Evolutionary conservation across 2,888 invertebrate genomes (phyloP).

Genomic region (Melieria picta): DNA sequence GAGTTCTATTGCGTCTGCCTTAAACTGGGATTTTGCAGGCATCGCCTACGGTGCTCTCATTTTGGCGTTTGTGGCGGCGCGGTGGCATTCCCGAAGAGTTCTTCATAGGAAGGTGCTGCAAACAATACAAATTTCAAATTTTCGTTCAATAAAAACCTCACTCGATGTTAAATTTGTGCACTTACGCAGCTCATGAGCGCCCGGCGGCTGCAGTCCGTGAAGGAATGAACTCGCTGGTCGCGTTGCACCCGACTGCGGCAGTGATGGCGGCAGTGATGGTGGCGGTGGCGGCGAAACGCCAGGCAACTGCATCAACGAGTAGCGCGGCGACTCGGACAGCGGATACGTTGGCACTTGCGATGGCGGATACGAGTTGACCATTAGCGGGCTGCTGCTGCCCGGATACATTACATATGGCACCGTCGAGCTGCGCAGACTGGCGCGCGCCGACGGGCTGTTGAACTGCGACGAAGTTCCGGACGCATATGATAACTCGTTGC

Average conservation of each 20-base stretch:
- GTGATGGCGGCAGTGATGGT: conserved; percentile 9
- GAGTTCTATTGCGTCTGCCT: conserved; percentile 5
- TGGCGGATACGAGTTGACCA: conserved; percentile 64
- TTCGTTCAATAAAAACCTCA: not conserved
- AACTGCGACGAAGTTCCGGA: conserved; percentile 56
- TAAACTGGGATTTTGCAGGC: conserved; percentile 16
- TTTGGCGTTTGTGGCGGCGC: conserved; percentile 55
- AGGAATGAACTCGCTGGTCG: conserved; percentile 37
- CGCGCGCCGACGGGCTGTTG: conserved; percentile 55
- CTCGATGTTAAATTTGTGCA: conserved; percentile 14
- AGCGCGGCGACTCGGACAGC: conserved; percentile 54
- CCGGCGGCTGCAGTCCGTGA: conserved; percentile 39
- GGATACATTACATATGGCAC: conserved; percentile 61
- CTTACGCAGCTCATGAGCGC: conserved; percentile 58
- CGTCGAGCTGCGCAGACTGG: conserved; percentile 55
- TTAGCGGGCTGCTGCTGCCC: conserved; percentile 58
- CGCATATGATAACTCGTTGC: conserved; percentile 46
- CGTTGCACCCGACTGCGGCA: conserved; percentile 43
- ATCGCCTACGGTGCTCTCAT: conserved; percentile 40
- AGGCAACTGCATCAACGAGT: conserved; percentile 48
- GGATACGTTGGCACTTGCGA: conserved; percentile 54
- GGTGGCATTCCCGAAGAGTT: conserved; percentile 60
- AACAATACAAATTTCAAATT: conserved; percentile 19
- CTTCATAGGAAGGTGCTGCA: conserved; percentile 64
- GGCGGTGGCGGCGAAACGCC: conserved; percentile 36